Conservation (phyloP, 2,797 vertebrate species). For the Girardinus metallicus region DNA sequence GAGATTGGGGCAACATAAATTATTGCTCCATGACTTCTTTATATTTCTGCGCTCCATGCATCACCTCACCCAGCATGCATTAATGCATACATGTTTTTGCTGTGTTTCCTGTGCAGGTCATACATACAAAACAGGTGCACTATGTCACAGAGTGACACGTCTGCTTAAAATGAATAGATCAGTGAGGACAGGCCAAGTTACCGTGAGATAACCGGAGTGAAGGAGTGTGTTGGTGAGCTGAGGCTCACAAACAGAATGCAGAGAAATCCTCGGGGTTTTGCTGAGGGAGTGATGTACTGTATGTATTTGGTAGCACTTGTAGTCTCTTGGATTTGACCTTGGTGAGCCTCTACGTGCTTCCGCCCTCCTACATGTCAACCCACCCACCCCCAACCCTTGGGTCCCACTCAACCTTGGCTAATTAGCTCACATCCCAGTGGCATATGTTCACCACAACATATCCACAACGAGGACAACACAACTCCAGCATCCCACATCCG, state of each 20-base stretch:
- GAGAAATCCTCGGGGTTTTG: constrained; percentile 15
- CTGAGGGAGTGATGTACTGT: constrained; percentile 22
- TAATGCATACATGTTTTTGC: constrained; percentile 1
- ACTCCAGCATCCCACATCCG: constrained; percentile 56
- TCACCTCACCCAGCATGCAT: constrained; percentile 13
- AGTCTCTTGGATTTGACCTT: constrained; percentile 71
- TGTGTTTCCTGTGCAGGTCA: constrained; percentile 38
- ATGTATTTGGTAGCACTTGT: constrained; percentile 47
- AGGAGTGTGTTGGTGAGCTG: constrained; percentile 3
- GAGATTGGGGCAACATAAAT: constrained; percentile 71
- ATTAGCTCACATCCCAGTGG: constrained; percentile 75
- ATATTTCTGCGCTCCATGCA: constrained; percentile 52
- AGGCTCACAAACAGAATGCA: constrained; percentile 8
- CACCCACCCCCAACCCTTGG: constrained; percentile 31
- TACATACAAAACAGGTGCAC: constrained; percentile 48
- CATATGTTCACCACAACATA: constrained; percentile 72
- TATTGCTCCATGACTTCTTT: constrained; percentile 48
- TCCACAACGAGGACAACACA: constrained; percentile 73
- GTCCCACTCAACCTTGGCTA: constrained; percentile 76
- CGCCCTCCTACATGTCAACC: constrained; percentile 38
- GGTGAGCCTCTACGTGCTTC: constrained; percentile 44
- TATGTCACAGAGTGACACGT: constrained; percentile 59
- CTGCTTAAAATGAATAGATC: constrained; percentile 54
- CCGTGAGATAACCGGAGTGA: constrained; percentile 14
- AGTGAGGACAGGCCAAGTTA: constrained; percentile 22